Percentiles rank a stretch among this genome's conserved stretches.
Evolutionary conservation across 1,140 invertebrate genomes (phyloP).

Genomic region (Diorhabda sublineata): DNA sequence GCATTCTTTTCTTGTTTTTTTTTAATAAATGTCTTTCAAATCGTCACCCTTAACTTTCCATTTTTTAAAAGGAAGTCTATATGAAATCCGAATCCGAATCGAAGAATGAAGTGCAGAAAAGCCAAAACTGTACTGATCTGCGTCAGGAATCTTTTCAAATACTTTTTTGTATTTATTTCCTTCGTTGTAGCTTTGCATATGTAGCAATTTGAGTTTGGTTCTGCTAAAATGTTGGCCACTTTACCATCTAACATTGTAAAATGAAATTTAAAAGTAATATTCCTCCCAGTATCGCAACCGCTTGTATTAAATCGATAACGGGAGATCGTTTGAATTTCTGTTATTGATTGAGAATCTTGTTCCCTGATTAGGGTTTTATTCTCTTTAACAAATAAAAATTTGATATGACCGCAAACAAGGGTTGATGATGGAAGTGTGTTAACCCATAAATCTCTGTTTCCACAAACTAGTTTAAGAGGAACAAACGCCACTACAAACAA

Average conservation of each 20-base stretch:
- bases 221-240: slow-evolving; percentile 41
- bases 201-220: slow-evolving; percentile 32
- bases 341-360: no score
- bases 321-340: no score
- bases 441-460: no score
- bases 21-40: slow-evolving; percentile 13
- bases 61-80: slow-evolving; percentile 13
- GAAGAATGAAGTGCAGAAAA: slow-evolving; percentile 11
- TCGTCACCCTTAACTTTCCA: not conserved
- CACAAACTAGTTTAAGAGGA: no score
- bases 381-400: no score
- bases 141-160: slow-evolving; percentile 5
- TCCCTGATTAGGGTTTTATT: no score
- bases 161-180: slow-evolving; percentile 26
- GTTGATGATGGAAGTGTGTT: no score
- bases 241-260: slow-evolving; percentile 49
- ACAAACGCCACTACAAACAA: no score
- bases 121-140: slow-evolving; percentile 11
- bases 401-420: no score
- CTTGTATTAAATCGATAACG: no score
- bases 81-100: slow-evolving; percentile 12
- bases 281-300: no score
- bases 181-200: slow-evolving; percentile 31
- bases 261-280: no score
- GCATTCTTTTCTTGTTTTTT: slow-evolving; percentile 9